Base-by-base conservation (phyloP, 2,888 invertebrate genomes). In the Nasonovia ribisnigri region DNA sequence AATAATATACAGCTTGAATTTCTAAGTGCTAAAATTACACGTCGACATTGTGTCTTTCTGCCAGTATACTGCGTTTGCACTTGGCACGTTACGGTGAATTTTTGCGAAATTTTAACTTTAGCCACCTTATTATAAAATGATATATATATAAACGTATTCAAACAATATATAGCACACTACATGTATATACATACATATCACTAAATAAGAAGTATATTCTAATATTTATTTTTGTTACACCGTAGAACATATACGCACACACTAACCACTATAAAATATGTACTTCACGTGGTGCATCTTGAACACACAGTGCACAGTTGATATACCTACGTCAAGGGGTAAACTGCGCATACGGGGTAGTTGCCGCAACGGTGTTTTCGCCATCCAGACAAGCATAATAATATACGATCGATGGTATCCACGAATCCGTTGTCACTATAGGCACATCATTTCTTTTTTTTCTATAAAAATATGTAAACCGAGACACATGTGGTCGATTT, bases 61-160 rank as follows among this genome's bases (percentile, higher is more conserved):
- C 36, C 77, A 77, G 36, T 77, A n/a, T n/a, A 77, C 36, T 51
- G 51, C 8, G 89, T 42, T 60, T n/a, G 43, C 46, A 46, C 43
- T 67, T 67, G 90, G 60, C 90, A 67, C 60, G 90, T 46, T n/a
- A 46, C 24, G 46, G 60, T n/a, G 67, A 67, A 90, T 67, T 67
- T 67, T 48, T 6, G 24, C 24, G 20, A n/a, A n/a, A 90, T 90
- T 48, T n/a, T 36, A 77, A 77, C 77, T 8, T 77, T 36, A 77
- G 77, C 77, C 36, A 77, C 36, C 77, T 77, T 77, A 77, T 77
- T 77, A 77, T 77, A 36, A 77, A 77, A 36, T 36, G 42, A 77
- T 20, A 77, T 77, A 77, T 77, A 6, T 67, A 8, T 36, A 77
- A 77, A 77, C 77, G 20, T 77, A 67, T 67, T 67, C 67, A 67